Conservation (phyloP, 2,888 invertebrate species). For the Microctonus brassicae region DNA sequence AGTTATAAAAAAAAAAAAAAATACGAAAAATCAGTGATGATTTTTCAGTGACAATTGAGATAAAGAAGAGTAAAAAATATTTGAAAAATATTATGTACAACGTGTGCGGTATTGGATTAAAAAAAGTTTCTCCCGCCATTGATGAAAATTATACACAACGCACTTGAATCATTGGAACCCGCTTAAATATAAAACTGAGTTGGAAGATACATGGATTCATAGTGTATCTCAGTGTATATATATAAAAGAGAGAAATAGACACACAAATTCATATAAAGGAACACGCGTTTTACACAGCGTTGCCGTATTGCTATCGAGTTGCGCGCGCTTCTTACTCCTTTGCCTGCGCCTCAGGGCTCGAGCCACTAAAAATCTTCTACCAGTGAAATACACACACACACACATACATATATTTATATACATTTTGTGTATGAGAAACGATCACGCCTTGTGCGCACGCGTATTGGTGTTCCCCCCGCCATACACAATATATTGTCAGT, state of each 20-base stretch:
- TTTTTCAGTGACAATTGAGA: background rate
- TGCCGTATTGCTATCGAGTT: conserved; percentile 12
- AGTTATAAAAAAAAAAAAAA: background rate
- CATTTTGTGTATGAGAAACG: background rate
- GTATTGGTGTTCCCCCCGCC: conserved; percentile 13
- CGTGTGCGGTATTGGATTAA: background rate
- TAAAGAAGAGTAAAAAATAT: background rate
- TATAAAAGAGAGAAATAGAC: background rate
- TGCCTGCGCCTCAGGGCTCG: conserved; percentile 27
- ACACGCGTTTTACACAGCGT: conserved; percentile 13
- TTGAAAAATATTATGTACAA: background rate
- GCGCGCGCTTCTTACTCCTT: conserved; percentile 27
- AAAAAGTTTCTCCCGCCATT: conserved; percentile 16
- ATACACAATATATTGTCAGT: background rate
- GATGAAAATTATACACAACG: background rate
- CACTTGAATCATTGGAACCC: conserved; percentile 18
- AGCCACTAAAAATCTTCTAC: conserved; percentile 10
- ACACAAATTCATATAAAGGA: background rate
- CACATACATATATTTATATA: background rate
- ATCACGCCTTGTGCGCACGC: conserved; percentile 4
- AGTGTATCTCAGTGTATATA: background rate
- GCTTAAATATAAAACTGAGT: conserved; percentile 13
- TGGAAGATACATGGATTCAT: conserved; percentile 18
- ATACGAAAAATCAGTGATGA: background rate
- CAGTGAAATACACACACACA: background rate